phyloP scores from a whole-genome alignment of 2,888 invertebrate species.

The Timema podura region DNA sequence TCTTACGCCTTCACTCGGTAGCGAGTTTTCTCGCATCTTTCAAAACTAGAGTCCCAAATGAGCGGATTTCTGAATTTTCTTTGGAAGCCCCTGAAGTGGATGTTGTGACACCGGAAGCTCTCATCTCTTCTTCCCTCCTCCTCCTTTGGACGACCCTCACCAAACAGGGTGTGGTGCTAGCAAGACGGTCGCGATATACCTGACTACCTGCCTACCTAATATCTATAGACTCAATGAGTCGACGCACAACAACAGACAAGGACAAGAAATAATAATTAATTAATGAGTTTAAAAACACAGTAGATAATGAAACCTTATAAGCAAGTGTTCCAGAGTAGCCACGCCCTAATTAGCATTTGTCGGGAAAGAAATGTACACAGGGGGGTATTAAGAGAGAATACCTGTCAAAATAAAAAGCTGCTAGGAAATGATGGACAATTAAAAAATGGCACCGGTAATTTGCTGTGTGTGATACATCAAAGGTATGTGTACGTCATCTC shows the following conservation, averaged over 20 bases:
- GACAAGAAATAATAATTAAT: constrained; percentile 24
- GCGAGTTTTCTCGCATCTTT: too few species aligned
- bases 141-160: too few species aligned
- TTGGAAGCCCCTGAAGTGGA: too few species aligned
- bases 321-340: constrained; percentile 23
- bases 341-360: constrained; percentile 30
- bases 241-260: not conserved
- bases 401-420: constrained; percentile 25
- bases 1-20: too few species aligned
- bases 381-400: constrained; percentile 19
- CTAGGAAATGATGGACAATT: constrained; percentile 25
- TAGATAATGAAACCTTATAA: constrained; percentile 30
- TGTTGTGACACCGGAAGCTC: too few species aligned
- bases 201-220: too few species aligned
- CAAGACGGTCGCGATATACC: too few species aligned
- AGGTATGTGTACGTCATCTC: constrained; percentile 22
- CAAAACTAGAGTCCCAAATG: too few species aligned
- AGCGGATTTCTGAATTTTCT: too few species aligned
- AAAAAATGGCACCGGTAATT: constrained; percentile 25
- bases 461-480: constrained; percentile 24
- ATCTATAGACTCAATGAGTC: constrained; percentile 12
- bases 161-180: too few species aligned
- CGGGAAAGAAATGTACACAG: constrained; percentile 13
- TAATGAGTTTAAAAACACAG: constrained; percentile 28
- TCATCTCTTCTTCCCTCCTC: too few species aligned